These are phyloP conservation scores for Aelia acuminata DNA, from an alignment of 2,888 invertebrate species.

Conservation along the genomic window DNA sequence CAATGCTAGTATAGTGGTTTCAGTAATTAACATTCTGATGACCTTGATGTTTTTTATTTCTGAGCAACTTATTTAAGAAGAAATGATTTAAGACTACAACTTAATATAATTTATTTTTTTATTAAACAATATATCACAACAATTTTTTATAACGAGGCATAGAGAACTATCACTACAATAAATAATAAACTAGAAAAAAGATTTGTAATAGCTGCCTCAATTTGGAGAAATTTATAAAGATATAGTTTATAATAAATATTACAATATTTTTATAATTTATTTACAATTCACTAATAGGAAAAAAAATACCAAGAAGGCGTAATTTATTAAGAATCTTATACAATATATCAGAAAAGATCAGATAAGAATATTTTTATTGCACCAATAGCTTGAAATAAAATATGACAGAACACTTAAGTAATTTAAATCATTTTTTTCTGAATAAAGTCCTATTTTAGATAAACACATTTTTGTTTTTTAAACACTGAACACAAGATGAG, in stretches of 20 bases:
- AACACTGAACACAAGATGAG: not conserved
- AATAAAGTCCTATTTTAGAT: not conserved
- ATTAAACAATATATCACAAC: slow-evolving; percentile 43
- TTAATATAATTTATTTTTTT: slow-evolving; percentile 20
- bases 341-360: slow-evolving; percentile 42
- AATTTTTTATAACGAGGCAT: slow-evolving; percentile 26
- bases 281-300: slow-evolving; percentile 46
- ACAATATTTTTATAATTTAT: slow-evolving; percentile 39
- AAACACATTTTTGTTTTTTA: not conserved
- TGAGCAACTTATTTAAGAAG: not conserved
- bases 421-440: not conserved
- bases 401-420: not conserved
- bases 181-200: slow-evolving; percentile 42
- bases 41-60: not conserved
- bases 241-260: slow-evolving; percentile 30
- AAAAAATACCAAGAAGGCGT: not conserved
- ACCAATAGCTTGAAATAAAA: slow-evolving; percentile 12
- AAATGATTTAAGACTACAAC: slow-evolving; percentile 43
- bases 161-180: slow-evolving; percentile 31
- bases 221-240: slow-evolving; percentile 36
- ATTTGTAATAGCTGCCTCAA: slow-evolving; percentile 24
- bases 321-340: slow-evolving; percentile 20
- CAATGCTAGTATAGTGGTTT: slow-evolving; percentile 13
- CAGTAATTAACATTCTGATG: not conserved
- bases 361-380: slow-evolving; percentile 45